These are phyloP conservation scores for Microplitis manilae DNA, from an alignment of 2,888 invertebrate species.

Conservation along the genomic window DNA sequence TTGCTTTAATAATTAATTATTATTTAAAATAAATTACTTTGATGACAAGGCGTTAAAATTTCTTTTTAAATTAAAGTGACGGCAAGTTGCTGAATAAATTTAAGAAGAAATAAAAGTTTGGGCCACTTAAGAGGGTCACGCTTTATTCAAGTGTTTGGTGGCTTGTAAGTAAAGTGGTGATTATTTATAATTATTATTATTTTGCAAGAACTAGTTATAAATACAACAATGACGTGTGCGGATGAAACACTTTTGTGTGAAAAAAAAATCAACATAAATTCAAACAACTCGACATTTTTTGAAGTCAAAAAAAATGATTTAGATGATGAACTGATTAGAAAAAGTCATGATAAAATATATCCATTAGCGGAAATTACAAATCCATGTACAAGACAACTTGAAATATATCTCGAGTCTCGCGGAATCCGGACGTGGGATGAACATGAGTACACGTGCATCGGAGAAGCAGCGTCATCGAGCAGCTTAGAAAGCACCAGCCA, in stretches of 20 bases:
- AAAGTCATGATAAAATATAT: slow-evolving; percentile 1
- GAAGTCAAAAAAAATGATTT: slow-evolving; percentile 9
- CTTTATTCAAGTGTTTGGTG: slow-evolving; percentile 3
- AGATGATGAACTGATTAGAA: neutral
- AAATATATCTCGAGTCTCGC: slow-evolving; percentile 33
- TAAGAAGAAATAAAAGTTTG: slow-evolving; percentile 3
- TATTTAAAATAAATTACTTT: neutral
- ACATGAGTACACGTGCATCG: slow-evolving; percentile 35
- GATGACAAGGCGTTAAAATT: neutral
- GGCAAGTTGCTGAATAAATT: neutral
- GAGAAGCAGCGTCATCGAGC: slow-evolving; percentile 37
- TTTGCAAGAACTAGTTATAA: neutral
- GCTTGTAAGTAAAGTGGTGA: slow-evolving; percentile 9
- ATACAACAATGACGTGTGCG: slow-evolving; percentile 28
- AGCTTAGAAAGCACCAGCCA: slow-evolving; percentile 31
- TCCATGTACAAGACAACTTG: slow-evolving; percentile 28
- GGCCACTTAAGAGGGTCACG: slow-evolving; percentile 15
- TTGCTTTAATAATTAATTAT: neutral
- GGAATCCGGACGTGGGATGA: slow-evolving; percentile 37
- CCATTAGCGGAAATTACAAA: neutral
- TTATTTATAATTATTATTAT: slow-evolving; percentile 1
- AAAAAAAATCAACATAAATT: slow-evolving; percentile 16
- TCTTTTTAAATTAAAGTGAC: slow-evolving; percentile 7
- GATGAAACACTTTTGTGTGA: slow-evolving; percentile 20
- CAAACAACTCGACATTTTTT: neutral